Evolutionary conservation across 2,888 invertebrate species (phyloP), one percentile per base, ranked within the genome.

Genomic region (Hecatera dysodea): DNA sequence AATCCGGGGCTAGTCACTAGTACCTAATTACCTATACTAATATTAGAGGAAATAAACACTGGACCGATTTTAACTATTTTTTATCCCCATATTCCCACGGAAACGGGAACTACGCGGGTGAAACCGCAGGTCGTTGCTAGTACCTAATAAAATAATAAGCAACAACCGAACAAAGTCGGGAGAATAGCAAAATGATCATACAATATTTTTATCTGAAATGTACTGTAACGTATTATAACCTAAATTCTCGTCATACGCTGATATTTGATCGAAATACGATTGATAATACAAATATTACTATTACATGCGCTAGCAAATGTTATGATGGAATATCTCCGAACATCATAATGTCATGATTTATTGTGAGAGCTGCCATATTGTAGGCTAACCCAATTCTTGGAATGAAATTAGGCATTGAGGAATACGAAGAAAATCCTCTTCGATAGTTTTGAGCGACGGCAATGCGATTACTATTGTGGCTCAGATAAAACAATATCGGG

Each of bases 221-320:
- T n/a, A 33, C 39, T 39, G 39, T 15, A 5, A 39, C 33, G 15
- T 48, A 27, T 36, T 70, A 42, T 62, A 36, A 50, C n/a, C 24
- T 6, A 46, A 65, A 55, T 24, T 48, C 33, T 22, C 48, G 48
- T 42, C 22, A 67, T 22, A 42, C n/a, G 17, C 56, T n/a, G 76
- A 67, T 46, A 59, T 72, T 76, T 53, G 73, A 60, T 70, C 27
- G 44, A 39, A 60, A 59, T 53, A 70, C 64, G 33, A 29, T 22
- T 69, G 69, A 48, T 55, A 24, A 11, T 19, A 73, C 27, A 53
- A 72, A 57, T 53, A 64, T 53, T 52, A 67, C 72, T 72, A 79
- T 60, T 46, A 33, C 29, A 19, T 48, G 57, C 50, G 76, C 46
- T 59, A 76, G 46, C 76, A 69, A 46, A 76, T 46, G 19, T 48